Conservation (phyloP, 2,797 vertebrate species). For the Cuniculus paca region DNA sequence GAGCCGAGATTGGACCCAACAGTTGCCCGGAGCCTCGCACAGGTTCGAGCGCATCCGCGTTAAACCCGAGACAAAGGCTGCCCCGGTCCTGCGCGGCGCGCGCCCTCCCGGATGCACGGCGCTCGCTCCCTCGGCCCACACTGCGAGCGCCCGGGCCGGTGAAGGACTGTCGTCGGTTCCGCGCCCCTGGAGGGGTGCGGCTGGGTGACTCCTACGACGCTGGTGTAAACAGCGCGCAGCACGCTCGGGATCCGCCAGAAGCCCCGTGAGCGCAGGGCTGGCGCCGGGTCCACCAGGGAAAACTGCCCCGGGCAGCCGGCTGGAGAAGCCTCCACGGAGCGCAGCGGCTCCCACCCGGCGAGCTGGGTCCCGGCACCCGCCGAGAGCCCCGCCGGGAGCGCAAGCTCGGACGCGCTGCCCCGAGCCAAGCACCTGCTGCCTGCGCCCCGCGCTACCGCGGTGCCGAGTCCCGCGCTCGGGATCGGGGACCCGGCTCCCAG, state of each 20-base stretch:
- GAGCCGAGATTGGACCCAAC: not conserved
- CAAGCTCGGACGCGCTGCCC: not conserved
- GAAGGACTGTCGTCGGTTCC: not conserved
- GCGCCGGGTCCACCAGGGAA: not conserved
- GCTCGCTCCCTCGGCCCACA: not conserved
- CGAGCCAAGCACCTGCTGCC: conserved; percentile 62
- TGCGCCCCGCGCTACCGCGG: not conserved
- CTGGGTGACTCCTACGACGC: not conserved
- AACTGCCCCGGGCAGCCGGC: not conserved
- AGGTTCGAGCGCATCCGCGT: not conserved
- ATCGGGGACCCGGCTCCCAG: not conserved
- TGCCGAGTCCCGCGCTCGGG: not conserved
- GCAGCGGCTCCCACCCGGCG: not conserved
- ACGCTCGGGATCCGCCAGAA: conserved; percentile 10
- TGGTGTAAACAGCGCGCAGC: not conserved
- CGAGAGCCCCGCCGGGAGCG: not conserved
- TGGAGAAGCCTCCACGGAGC: not conserved
- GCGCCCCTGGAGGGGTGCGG: conserved; percentile 66
- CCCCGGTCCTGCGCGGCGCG: not conserved
- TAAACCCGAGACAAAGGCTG: conserved; percentile 74
- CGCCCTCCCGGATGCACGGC: not conserved
- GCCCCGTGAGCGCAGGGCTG: not conserved
- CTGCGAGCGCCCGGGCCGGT: not conserved
- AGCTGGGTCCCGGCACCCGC: not conserved
- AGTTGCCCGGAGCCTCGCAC: not conserved